A percentile compares a stretch with the other conserved stretches of the same genome.
phyloP scores from a whole-genome alignment of 2,888 invertebrate genomes.

The Dromius quadrimaculatus region DNA sequence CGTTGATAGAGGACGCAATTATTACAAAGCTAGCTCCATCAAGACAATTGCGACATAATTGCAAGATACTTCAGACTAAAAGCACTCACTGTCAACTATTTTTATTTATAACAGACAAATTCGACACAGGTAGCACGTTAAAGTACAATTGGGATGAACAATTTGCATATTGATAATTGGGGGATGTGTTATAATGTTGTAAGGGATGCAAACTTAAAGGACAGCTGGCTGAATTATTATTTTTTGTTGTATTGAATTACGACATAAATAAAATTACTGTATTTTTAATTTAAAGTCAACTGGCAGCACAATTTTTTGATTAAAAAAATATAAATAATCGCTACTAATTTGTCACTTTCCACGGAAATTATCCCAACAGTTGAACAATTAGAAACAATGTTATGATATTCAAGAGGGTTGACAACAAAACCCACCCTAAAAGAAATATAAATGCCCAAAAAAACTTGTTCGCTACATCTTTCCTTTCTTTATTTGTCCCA shows the following conservation, averaged over 20 bases:
- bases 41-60: conserved; percentile 44
- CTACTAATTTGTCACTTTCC: conserved; percentile 35
- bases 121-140: conserved; percentile 30
- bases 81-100: conserved; percentile 19
- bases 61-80: conserved; percentile 11
- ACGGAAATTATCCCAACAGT: conserved; percentile 33
- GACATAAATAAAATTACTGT: neutral
- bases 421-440: conserved; percentile 10
- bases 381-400: conserved; percentile 33
- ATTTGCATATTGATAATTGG: conserved; percentile 35
- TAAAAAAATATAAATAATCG: conserved; percentile 29
- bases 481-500: conserved; percentile 35
- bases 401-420: conserved; percentile 33
- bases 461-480: conserved; percentile 26
- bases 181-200: conserved; percentile 27
- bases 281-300: no score
- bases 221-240: conserved; percentile 18
- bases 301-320: no score
- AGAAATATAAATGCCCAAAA: conserved; percentile 3
- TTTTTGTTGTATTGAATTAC: conserved; percentile 20
- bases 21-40: conserved; percentile 1
- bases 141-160: neutral
- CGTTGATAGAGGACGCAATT: conserved; percentile 26
- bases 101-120: conserved; percentile 53
- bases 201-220: neutral